These are phyloP conservation scores for Callipepla squamata DNA, from an alignment of 2,113 vertebrate species.

Conservation along the genomic window DNA sequence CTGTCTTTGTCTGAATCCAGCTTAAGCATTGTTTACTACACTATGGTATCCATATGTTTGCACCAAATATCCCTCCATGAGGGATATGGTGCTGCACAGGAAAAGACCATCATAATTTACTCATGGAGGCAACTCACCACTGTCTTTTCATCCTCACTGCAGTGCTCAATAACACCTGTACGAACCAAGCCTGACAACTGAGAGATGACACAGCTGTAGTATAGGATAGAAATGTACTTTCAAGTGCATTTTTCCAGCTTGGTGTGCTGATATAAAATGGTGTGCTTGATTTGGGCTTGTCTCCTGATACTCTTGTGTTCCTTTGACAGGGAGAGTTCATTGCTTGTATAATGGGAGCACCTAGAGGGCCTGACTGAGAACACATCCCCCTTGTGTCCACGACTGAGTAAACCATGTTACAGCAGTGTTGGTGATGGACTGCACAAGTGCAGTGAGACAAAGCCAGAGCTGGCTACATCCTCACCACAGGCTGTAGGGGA, in stretches of 20 bases:
- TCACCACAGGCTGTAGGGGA: neutral
- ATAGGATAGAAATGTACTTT: neutral
- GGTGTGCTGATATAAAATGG: neutral
- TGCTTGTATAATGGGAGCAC: neutral
- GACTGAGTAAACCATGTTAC: rapidly evolving
- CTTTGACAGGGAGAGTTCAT: neutral
- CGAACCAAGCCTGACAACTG: neutral
- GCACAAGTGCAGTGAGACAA: neutral
- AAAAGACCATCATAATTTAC: neutral
- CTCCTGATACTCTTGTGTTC: neutral
- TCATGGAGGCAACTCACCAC: neutral
- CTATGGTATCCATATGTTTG: neutral
- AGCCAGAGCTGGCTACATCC: neutral
- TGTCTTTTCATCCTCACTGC: rapidly evolving
- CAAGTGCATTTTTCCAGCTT: neutral
- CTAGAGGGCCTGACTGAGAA: neutral
- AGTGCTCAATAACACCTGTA: neutral
- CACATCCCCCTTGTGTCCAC: neutral
- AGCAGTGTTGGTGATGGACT: rapidly evolving
- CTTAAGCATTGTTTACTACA: neutral
- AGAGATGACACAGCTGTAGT: neutral
- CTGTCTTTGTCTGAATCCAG: neutral
- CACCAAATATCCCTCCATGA: neutral
- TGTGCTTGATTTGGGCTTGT: neutral
- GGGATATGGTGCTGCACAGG: neutral